phyloP scores from a whole-genome alignment of 1,140 invertebrate species.

The Drosophila dunni region DNA sequence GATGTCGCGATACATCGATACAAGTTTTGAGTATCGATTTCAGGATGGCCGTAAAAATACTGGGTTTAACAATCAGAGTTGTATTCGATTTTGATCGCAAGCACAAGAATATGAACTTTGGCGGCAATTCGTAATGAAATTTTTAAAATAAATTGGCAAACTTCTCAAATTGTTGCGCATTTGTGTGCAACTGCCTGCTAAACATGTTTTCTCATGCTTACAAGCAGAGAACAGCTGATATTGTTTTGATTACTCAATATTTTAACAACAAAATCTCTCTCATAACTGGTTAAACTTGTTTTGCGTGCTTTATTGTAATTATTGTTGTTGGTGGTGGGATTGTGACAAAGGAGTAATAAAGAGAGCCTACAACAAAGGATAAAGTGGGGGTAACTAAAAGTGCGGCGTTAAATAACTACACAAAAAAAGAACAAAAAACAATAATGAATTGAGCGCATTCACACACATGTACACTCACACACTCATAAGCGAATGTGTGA shows the following conservation, averaged over 20 bases:
- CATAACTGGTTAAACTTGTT: conserved; percentile 61
- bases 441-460: conserved; percentile 22
- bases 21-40: no score
- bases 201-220: not conserved
- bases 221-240: conserved; percentile 33
- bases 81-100: not conserved
- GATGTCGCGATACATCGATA: not conserved
- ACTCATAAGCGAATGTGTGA: no score
- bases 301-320: conserved; percentile 39
- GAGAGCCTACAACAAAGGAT: not conserved
- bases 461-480: conserved; percentile 18
- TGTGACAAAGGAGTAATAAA: conserved; percentile 46
- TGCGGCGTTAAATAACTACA: conserved; percentile 23
- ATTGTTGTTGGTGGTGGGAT: not conserved
- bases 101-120: not conserved
- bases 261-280: not conserved
- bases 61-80: not conserved
- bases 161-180: not conserved
- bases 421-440: conserved; percentile 20
- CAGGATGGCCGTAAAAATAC: no score
- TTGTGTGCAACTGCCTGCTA: not conserved
- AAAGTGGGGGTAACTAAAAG: conserved; percentile 6
- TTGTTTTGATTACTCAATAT: conserved; percentile 26
- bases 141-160: not conserved
- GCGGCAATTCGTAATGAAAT: conserved; percentile 1